Evolutionary conservation across 2,113 vertebrate species (phyloP).

Genomic region (Bothrops jararaca): DNA sequence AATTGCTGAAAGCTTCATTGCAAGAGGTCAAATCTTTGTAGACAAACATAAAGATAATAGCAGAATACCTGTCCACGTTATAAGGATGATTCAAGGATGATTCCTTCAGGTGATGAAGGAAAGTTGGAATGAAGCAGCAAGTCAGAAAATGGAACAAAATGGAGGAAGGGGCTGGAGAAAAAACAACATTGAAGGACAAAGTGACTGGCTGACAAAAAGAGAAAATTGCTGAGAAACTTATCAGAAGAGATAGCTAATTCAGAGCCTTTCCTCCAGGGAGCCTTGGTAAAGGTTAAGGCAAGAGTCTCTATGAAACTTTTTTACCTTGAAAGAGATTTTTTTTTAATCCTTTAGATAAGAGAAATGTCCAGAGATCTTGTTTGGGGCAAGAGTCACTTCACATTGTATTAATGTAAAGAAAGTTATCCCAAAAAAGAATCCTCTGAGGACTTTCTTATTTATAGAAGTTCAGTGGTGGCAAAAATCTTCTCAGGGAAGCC

Average conservation of each 20-base stretch:
- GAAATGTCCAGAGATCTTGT: background rate
- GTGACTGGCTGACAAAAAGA: background rate
- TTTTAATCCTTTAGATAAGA: background rate
- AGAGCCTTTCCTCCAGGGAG: background rate
- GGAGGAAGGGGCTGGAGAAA: background rate
- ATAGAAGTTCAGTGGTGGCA: background rate
- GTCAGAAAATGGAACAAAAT: conserved; percentile 6
- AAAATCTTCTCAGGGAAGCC: background rate
- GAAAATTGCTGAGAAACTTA: background rate
- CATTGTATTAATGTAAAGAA: background rate
- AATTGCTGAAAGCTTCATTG: background rate
- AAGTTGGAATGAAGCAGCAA: conserved; percentile 14
- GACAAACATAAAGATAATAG: background rate
- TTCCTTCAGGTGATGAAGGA: background rate
- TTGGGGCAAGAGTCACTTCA: background rate
- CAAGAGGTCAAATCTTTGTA: background rate
- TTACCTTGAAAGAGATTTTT: background rate
- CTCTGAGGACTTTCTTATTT: background rate
- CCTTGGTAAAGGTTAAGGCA: background rate
- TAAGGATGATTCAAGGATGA: background rate
- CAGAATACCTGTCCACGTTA: background rate
- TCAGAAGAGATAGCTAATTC: rapidly evolving
- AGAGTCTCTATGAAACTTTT: no score
- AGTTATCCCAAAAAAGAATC: background rate
- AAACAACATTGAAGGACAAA: background rate